Conservation (phyloP, 2,888 invertebrate species). For the Drosophila melanocephala region DNA sequence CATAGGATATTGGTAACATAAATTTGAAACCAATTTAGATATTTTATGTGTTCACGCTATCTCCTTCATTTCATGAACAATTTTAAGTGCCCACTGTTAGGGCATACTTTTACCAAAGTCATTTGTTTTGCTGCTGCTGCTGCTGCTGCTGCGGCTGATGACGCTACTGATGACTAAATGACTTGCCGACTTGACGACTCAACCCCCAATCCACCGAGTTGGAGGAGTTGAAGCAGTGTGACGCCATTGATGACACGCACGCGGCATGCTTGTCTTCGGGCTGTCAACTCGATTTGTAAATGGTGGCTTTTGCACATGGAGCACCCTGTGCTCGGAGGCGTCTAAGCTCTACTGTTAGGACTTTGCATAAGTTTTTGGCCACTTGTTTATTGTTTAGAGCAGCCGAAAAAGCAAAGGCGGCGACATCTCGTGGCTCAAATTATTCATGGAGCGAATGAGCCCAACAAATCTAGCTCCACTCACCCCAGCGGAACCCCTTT, state of each 20-base stretch:
- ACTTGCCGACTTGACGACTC: constrained; percentile 62
- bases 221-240: constrained; percentile 44
- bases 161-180: constrained; percentile 53
- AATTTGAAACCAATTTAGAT: background rate
- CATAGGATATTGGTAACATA: background rate
- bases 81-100: constrained; percentile 13
- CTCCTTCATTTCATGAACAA: background rate
- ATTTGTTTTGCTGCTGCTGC: constrained; percentile 65
- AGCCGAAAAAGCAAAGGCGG: constrained; percentile 48
- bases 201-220: background rate
- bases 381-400: constrained; percentile 77
- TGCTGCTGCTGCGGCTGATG: constrained; percentile 50
- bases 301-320: background rate
- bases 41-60: background rate
- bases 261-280: constrained; percentile 50
- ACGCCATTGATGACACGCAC: constrained; percentile 73
- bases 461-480: constrained; percentile 67
- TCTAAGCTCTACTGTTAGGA: constrained; percentile 7
- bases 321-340: background rate
- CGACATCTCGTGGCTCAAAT: constrained; percentile 75
- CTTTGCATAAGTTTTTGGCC: constrained; percentile 78
- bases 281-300: constrained; percentile 63
- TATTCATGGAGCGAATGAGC: constrained; percentile 80
- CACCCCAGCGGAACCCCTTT: constrained; percentile 11
- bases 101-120: constrained; percentile 45